These are phyloP conservation scores for Drosophila lacteicornis DNA, from an alignment of 1,140 invertebrate species.

Conservation along the genomic window DNA sequence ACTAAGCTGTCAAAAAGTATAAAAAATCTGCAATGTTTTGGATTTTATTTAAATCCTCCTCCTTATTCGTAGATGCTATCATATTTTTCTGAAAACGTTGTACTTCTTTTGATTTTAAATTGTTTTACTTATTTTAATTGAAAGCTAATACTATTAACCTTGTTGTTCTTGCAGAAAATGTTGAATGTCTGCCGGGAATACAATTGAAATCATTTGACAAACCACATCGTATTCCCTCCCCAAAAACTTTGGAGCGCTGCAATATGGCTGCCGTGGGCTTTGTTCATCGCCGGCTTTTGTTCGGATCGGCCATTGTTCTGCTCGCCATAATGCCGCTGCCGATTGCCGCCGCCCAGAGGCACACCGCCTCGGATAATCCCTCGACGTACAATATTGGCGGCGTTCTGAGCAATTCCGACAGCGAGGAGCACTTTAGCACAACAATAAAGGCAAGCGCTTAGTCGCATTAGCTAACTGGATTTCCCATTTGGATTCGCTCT, in stretches of 20 bases:
- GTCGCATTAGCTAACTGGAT: slow-evolving; percentile 37
- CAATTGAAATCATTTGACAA: slow-evolving; percentile 44
- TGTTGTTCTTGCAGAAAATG: slow-evolving; percentile 63
- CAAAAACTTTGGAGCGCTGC: slow-evolving; percentile 43
- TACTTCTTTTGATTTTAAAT: background rate
- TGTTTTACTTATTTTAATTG: background rate
- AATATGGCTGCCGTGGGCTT: slow-evolving; percentile 61
- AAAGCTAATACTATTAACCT: slow-evolving; percentile 15
- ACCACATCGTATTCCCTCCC: slow-evolving; percentile 39
- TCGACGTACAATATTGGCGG: slow-evolving; percentile 94
- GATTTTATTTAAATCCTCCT: background rate
- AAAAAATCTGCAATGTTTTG: background rate
- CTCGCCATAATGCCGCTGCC: slow-evolving; percentile 43
- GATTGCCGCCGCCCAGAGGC: slow-evolving; percentile 66
- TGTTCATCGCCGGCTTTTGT: slow-evolving; percentile 69
- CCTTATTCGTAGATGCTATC: background rate
- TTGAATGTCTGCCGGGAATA: slow-evolving; percentile 25
- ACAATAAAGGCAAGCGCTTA: slow-evolving; percentile 91
- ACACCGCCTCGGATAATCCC: slow-evolving; percentile 87
- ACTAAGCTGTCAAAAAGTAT: too few relatives aligned
- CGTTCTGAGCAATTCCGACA: slow-evolving; percentile 93
- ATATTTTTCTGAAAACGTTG: too few relatives aligned
- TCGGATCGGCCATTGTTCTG: slow-evolving; percentile 58
- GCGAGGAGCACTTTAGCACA: slow-evolving; percentile 90
- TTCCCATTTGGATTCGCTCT: slow-evolving; percentile 24